Evolutionary conservation across 1,140 invertebrate species (phyloP).

Genomic region (Neotoxoptera formosana): DNA sequence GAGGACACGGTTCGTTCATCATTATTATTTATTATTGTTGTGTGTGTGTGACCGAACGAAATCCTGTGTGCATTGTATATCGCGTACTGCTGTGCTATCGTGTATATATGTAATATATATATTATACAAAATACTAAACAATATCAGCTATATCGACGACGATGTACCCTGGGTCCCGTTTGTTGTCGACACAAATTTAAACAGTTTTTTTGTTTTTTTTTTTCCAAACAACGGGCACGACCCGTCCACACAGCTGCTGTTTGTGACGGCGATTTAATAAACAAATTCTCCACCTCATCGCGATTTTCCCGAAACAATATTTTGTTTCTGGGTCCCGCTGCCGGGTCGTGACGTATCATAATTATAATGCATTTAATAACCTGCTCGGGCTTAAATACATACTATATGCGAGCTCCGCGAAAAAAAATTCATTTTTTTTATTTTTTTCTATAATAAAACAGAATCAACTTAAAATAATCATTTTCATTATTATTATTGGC

Average conservation of each 20-base stretch:
- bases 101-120: no score
- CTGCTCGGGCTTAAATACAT: neutral
- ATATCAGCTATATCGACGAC: neutral
- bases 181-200: neutral
- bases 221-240: neutral
- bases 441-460: neutral
- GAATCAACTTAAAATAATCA: neutral
- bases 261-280: neutral
- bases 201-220: no score
- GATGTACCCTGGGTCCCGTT: neutral
- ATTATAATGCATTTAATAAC: neutral
- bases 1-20: neutral
- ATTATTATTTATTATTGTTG: constrained; percentile 8
- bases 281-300: neutral
- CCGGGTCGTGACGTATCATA: neutral
- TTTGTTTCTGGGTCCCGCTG: neutral
- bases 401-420: neutral
- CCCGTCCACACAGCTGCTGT: neutral
- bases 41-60: neutral
- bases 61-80: neutral
- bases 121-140: neutral
- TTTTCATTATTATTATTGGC: neutral
- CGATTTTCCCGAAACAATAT: neutral
- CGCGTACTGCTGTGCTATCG: neutral
- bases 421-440: no score